Evolutionary conservation across 2,888 invertebrate species (phyloP).

Genomic region (Agonopterix arenella): DNA sequence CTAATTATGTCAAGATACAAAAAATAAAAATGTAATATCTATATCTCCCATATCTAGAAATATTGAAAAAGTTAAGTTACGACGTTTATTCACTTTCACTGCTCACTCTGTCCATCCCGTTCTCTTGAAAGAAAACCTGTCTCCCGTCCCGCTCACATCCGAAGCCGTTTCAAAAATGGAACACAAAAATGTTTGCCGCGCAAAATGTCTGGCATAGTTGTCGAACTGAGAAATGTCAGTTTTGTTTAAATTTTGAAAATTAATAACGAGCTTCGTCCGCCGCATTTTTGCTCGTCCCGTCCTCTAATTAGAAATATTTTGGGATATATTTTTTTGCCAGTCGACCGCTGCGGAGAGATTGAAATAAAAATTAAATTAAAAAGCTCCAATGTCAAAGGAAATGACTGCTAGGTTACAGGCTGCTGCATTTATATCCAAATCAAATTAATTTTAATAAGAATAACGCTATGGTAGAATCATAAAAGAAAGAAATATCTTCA

Average conservation of each 20-base stretch:
- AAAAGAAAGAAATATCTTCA: too few species aligned
- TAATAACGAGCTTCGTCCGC: conserved; percentile 52
- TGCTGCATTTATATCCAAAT: too few species aligned
- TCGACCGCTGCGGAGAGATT: conserved; percentile 13
- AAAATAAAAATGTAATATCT: too few species aligned
- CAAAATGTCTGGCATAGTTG: conserved; percentile 60
- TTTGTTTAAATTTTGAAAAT: conserved; percentile 72
- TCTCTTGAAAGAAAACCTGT: conserved; percentile 18
- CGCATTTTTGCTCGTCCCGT: conserved; percentile 48
- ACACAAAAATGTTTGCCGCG: conserved; percentile 51
- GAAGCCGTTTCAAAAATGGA: conserved; percentile 37
- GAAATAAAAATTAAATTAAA: conserved; percentile 22
- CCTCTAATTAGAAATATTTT: conserved; percentile 71
- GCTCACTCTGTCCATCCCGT: conserved; percentile 10
- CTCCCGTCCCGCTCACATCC: conserved; percentile 17
- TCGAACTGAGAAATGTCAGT: conserved; percentile 63
- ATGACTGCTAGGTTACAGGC: too few species aligned
- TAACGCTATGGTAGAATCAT: too few species aligned
- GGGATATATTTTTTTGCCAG: conserved; percentile 45
- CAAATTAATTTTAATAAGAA: too few species aligned
- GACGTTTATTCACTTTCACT: conserved; percentile 9
- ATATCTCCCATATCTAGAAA: neutral
- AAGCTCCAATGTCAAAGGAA: too few species aligned
- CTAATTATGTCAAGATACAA: too few species aligned
- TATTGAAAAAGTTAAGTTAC: neutral